Evolutionary conservation across 2,113 vertebrate species (phyloP), one percentile per base, ranked within the genome.

Genomic region (Caranx melampygus): DNA sequence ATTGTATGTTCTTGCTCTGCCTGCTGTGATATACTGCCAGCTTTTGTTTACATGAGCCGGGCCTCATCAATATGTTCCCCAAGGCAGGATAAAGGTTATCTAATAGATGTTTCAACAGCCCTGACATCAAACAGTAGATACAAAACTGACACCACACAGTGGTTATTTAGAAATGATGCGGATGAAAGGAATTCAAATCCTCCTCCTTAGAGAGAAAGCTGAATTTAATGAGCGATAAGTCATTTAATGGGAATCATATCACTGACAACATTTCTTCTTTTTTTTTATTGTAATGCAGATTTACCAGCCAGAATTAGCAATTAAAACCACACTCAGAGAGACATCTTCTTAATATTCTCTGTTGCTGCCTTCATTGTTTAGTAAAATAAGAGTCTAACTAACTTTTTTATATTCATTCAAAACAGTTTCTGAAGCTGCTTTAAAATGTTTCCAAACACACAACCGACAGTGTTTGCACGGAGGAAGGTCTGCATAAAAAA

Each of bases 201-300:
- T 52, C 40, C 45, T 31, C 13, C 42, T 26, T 13, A 18, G 34
- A 44, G 37, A 57, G 31, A 60, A 37, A 31, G 20, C 45, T 31
- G 54, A 63, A 59, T 31, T n/a, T 42, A 51, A 47, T 40, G 51
- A 70, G 40, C 20, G 40, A 45, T 52, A 66, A 72, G 4, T n/a
- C 14, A 26, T 6, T 45, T 42, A 59, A 73, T 79, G 26, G 26
- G 59, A 82, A 59, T 82, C 5, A 3, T 49, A 37, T 72, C 26
- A 37, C 55, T 67, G 67, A 52, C 47, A 52, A 45, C 54, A 59
- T 55, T 76, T 59, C 18, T 64, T 21, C 44, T 26, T 26, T 78
- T 76, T 77, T 78, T 76, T 77, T 63, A 57, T 57, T 81, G 47
- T 54, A 64, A 55, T 52, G 64, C 57, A n/a, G 34, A 81, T 64